Evolutionary conservation across 2,113 vertebrate species (phyloP).

Genomic region (Bambusicola thoracicus): DNA sequence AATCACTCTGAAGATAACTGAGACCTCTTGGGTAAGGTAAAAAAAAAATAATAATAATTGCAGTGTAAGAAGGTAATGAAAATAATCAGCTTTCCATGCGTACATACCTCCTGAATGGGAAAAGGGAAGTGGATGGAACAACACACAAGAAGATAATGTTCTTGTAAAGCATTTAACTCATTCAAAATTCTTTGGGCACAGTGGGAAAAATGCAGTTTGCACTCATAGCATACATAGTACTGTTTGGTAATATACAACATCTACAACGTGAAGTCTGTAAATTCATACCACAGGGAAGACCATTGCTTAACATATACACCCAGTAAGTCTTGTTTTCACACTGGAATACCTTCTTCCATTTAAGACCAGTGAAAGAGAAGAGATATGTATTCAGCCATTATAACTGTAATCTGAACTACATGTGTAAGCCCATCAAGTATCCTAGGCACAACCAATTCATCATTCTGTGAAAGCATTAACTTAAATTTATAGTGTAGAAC

Average conservation of each 20-base stretch:
- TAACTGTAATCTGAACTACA: not conserved
- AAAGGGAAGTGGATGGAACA: not conserved
- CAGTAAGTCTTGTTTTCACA: not conserved
- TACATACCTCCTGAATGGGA: not conserved
- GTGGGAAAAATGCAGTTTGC: not conserved
- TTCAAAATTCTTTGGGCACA: not conserved
- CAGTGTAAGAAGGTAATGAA: not conserved
- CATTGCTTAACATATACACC: not conserved
- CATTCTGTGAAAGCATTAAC: not conserved
- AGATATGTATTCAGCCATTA: not conserved
- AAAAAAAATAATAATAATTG: not conserved
- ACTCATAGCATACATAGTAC: not conserved
- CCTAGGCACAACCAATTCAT: not conserved
- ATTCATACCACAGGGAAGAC: not conserved
- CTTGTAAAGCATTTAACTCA: not conserved
- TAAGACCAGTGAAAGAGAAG: not conserved
- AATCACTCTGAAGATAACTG: not conserved
- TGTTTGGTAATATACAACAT: not conserved
- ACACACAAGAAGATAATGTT: not conserved
- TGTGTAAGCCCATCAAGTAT: not conserved
- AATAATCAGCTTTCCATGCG: not conserved
- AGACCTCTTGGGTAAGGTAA: not conserved
- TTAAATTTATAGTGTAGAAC: constrained; percentile 12
- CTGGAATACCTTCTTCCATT: not conserved
- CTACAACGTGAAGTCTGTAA: not conserved